phyloP scores from a whole-genome alignment of 2,113 vertebrate genomes.

The rabbit (Oryctolagus cuniculus) region mOryCun1.1 NC_091439.1:31654501-31655000 shows the following conservation, averaged over 20 bases:
- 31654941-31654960: neutral
- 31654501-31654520: neutral
- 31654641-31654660: neutral
- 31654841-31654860: neutral
- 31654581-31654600: neutral
- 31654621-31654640: neutral
- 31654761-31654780: neutral
- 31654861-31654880: neutral
- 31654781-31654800: neutral
- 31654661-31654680: neutral
- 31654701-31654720: neutral
- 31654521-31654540: neutral
- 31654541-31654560: neutral
- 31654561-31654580: neutral
- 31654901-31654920: neutral
- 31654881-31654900: neutral
- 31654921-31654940: neutral
- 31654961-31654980: neutral
- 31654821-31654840: neutral
- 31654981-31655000: neutral
- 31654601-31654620: neutral
- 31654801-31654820: neutral
- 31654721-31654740: neutral
- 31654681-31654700: neutral
- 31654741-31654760: neutral